Evolutionary conservation across 2,888 invertebrate species (phyloP).

Genomic region (Pachymerium ferrugineum): DNA sequence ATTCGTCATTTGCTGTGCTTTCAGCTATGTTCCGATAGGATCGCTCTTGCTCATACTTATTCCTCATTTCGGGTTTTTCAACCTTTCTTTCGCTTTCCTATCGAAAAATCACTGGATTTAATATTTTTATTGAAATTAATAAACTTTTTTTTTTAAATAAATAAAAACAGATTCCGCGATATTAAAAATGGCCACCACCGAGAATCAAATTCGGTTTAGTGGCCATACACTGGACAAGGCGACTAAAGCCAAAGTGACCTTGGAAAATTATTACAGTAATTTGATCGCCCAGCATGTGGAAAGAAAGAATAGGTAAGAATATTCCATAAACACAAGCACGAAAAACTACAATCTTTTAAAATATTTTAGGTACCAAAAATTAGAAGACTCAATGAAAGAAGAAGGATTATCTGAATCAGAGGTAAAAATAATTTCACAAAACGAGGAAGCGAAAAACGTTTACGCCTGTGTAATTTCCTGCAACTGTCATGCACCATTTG

Average conservation of each 20-base stretch:
- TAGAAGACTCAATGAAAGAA: conserved; percentile 94
- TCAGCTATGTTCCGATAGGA: background rate
- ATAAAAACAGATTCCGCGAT: conserved; percentile 25
- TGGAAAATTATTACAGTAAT: conserved; percentile 99
- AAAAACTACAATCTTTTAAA: background rate
- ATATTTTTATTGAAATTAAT: no score
- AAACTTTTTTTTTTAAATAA: no score
- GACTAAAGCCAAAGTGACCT: conserved; percentile 93
- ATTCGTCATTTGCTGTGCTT: background rate
- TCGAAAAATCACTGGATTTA: no score
- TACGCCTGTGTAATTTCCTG: no score
- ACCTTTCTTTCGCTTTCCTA: background rate
- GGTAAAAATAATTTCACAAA: conserved; percentile 37
- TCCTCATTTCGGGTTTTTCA: background rate
- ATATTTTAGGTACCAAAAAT: conserved; percentile 57
- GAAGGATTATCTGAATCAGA: conserved; percentile 91
- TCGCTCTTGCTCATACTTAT: background rate
- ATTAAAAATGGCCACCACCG: conserved; percentile 44
- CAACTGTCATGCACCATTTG: background rate
- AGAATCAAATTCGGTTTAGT: conserved; percentile 73
- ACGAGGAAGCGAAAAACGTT: background rate
- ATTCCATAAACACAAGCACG: background rate
- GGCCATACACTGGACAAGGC: conserved; percentile 97
- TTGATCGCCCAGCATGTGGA: conserved; percentile 95
- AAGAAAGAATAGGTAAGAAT: conserved; percentile 76